These are phyloP conservation scores for Hippocampus comes DNA, from an alignment of 2,113 vertebrate species.

Conservation along the genomic window DNA sequence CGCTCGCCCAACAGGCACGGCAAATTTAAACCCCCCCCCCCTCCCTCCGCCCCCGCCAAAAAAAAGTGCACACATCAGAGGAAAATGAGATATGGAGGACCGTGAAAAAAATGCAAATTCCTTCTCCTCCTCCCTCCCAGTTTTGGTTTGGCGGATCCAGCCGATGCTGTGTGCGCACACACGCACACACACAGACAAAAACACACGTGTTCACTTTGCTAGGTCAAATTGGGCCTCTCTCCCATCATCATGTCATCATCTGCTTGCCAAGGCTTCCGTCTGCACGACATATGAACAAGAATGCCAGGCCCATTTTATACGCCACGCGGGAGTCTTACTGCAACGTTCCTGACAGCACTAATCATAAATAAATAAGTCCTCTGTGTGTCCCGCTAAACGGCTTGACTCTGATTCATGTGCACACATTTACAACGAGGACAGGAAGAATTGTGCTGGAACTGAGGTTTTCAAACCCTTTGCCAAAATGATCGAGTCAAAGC, in stretches of 20 bases:
- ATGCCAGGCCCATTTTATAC: not conserved
- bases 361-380: conserved; percentile 31
- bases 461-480: not conserved
- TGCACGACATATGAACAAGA: not conserved
- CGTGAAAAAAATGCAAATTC: conserved; percentile 32
- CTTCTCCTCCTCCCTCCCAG: conserved; percentile 3
- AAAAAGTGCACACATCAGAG: conserved; percentile 29
- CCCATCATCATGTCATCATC: conserved; percentile 39
- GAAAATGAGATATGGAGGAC: conserved; percentile 14
- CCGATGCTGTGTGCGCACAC: conserved; percentile 12
- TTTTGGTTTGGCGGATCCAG: conserved; percentile 11
- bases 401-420: not conserved
- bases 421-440: not conserved
- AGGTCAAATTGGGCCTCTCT: conserved; percentile 35
- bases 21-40: not conserved
- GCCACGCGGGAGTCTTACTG: not conserved
- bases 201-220: not conserved
- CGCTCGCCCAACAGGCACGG: conserved; percentile 13
- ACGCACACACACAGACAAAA: not conserved
- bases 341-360: conserved; percentile 22
- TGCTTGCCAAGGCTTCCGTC: not conserved
- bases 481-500: too few species aligned
- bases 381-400: not conserved
- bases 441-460: not conserved
- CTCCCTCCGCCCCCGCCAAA: not conserved